Conservation (phyloP, 2,888 invertebrate species). For the Pyrrhosoma nymphula region DNA sequence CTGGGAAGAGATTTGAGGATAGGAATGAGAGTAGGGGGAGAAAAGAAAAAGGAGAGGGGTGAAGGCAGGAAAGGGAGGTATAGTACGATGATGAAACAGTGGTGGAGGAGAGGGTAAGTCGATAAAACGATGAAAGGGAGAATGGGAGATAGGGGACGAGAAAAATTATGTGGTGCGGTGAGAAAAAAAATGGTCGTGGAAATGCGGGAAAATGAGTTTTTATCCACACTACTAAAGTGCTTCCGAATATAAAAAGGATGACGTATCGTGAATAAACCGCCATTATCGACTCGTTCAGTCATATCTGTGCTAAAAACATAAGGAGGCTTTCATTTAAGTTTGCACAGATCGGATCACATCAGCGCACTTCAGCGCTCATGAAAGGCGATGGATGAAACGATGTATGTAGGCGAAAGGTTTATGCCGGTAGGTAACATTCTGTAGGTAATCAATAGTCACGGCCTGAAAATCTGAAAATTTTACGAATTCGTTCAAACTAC, state of each 20-base stretch:
- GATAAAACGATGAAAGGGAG: conserved; percentile 11
- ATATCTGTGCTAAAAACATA: no score
- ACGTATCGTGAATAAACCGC: background rate
- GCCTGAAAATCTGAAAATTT: no score
- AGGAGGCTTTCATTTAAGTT: no score
- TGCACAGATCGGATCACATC: no score
- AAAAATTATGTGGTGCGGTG: background rate
- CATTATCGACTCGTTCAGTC: background rate
- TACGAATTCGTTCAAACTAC: no score
- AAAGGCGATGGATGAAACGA: no score
- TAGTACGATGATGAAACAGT: background rate
- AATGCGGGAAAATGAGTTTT: background rate
- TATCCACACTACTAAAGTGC: background rate
- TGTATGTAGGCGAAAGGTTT: no score
- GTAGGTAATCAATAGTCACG: no score
- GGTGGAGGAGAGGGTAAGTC: background rate
- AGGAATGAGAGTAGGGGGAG: background rate
- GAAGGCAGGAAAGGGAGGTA: background rate
- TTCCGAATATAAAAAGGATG: background rate
- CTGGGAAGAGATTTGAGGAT: background rate
- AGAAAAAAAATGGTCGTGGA: background rate
- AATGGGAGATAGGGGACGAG: background rate
- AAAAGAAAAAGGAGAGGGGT: background rate
- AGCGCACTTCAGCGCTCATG: no score
- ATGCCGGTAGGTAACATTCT: no score